These are phyloP conservation scores for Ligdia adustata DNA, from an alignment of 2,888 invertebrate genomes.

Conservation along the genomic window DNA sequence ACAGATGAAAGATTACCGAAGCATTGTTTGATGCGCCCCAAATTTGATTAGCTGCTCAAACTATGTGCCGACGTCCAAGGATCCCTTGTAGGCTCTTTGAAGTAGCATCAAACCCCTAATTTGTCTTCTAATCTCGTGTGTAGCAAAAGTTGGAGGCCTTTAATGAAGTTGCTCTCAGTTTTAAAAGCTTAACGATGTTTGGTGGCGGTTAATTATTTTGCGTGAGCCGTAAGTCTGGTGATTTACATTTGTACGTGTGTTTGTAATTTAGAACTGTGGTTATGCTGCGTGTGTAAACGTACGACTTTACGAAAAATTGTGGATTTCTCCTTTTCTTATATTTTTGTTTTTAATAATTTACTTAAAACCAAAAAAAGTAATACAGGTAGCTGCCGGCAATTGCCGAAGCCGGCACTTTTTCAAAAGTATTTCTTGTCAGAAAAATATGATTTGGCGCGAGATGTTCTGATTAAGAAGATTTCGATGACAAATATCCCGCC, in stretches of 20 bases:
- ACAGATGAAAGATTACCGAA: conserved; percentile 53
- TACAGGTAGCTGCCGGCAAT: too few species aligned
- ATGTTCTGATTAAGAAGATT: too few species aligned
- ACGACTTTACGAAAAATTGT: not conserved
- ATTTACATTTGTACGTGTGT: conserved; percentile 25
- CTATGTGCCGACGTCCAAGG: conserved; percentile 57
- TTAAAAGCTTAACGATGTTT: conserved; percentile 52
- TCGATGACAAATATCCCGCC: too few species aligned
- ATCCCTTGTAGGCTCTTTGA: conserved; percentile 51
- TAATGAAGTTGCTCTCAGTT: conserved; percentile 54
- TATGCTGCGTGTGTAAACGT: not conserved
- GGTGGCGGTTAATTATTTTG: conserved; percentile 43
- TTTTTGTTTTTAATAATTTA: too few species aligned
- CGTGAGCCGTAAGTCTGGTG: conserved; percentile 22
- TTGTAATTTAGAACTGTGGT: conserved; percentile 10
- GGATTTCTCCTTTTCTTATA: not conserved
- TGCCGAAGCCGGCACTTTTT: too few species aligned
- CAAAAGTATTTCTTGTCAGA: too few species aligned
- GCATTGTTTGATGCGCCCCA: conserved; percentile 54
- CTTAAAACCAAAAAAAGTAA: too few species aligned
- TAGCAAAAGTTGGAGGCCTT: conserved; percentile 51
- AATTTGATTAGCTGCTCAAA: conserved; percentile 66
- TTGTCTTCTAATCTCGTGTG: conserved; percentile 54
- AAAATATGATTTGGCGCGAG: too few species aligned
- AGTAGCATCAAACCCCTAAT: conserved; percentile 36